Evolutionary conservation across 2,797 vertebrate species (phyloP).

Genomic region (Bovichtus diacanthus): DNA sequence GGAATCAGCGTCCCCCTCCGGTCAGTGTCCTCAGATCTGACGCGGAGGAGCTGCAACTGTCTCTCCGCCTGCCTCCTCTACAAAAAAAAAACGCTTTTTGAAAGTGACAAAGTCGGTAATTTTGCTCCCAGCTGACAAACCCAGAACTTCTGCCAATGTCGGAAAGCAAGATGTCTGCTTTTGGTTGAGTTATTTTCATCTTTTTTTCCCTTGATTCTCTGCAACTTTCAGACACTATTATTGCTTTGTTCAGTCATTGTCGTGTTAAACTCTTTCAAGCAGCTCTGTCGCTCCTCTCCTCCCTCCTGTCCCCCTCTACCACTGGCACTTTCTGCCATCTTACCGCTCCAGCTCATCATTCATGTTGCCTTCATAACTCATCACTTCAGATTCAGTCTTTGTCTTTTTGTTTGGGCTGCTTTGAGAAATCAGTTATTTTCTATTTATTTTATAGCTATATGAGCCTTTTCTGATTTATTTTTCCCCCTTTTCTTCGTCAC

Average conservation of each 20-base stretch:
- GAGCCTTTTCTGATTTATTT: slow-evolving; percentile 65
- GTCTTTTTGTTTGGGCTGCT: slow-evolving; percentile 71
- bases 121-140: slow-evolving; percentile 36
- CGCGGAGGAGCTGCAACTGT: slow-evolving; percentile 30
- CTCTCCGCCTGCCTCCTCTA: slow-evolving; percentile 29
- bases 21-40: slow-evolving; percentile 29
- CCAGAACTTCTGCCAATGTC: slow-evolving; percentile 39
- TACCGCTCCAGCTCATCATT: slow-evolving; percentile 40
- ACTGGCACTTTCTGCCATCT: slow-evolving; percentile 44
- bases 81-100: background rate
- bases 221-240: slow-evolving; percentile 28
- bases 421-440: slow-evolving; percentile 79
- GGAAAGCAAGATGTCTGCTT: slow-evolving; percentile 32
- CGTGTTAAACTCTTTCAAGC: slow-evolving; percentile 41
- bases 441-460: slow-evolving; percentile 86
- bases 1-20: slow-evolving; percentile 58
- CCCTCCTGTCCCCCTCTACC: slow-evolving; percentile 55
- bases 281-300: slow-evolving; percentile 18
- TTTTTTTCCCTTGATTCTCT: slow-evolving; percentile 9
- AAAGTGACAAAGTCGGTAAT: slow-evolving; percentile 27
- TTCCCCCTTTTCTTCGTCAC: background rate
- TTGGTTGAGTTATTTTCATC: slow-evolving; percentile 39
- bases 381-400: slow-evolving; percentile 41
- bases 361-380: slow-evolving; percentile 74
- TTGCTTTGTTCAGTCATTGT: slow-evolving; percentile 36